Evolutionary conservation across 2,797 vertebrate species (phyloP).

Genomic region (Lagorchestes hirsutus): DNA sequence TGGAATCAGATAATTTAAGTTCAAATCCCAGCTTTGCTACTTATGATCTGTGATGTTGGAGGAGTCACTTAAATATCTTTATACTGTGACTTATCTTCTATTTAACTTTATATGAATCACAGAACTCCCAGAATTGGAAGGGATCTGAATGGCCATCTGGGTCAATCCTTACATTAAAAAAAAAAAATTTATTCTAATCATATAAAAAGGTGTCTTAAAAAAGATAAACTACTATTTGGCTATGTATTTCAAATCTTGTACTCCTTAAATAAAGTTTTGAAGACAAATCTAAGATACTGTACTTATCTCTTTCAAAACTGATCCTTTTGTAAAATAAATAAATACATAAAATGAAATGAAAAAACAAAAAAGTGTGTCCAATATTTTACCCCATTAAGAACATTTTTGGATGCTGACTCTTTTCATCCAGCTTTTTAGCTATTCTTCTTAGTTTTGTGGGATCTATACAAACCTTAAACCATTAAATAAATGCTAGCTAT

Average conservation of each 20-base stretch:
- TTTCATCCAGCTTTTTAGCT: background rate
- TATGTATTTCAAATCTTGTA: background rate
- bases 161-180: background rate
- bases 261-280: background rate
- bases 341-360: too few species aligned
- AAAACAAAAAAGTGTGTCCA: background rate
- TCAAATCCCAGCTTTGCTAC: background rate
- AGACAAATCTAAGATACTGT: background rate
- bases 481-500: background rate
- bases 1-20: background rate
- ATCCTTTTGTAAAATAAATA: background rate
- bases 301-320: background rate
- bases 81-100: background rate
- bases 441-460: background rate
- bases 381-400: background rate
- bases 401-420: background rate
- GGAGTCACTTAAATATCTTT: background rate
- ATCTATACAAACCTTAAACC: background rate
- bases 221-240: background rate
- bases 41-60: background rate
- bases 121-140: background rate
- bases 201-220: background rate
- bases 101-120: background rate
- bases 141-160: background rate
- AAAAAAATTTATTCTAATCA: background rate